phyloP scores from a whole-genome alignment of 2,888 invertebrate genomes.

The Dendrolimus houi region DNA sequence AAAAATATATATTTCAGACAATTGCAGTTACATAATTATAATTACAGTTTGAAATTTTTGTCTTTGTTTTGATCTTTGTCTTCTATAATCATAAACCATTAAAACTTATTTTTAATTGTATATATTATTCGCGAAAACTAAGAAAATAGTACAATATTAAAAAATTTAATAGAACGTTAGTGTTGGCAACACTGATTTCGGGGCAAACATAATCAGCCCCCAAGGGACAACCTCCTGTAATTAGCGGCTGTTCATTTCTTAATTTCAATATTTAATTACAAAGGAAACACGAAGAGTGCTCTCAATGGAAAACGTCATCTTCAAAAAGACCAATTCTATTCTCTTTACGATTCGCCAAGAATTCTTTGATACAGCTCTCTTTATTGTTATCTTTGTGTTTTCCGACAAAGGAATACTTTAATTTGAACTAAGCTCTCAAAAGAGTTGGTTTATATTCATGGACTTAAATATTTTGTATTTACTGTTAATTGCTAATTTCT shows the following conservation, averaged over 20 bases:
- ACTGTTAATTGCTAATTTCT: constrained; percentile 12
- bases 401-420: constrained; percentile 46
- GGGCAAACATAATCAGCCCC: constrained; percentile 58
- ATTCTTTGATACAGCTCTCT: constrained; percentile 52
- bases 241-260: constrained; percentile 78
- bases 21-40: too few relatives aligned
- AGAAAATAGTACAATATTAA: too few relatives aligned
- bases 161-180: not conserved
- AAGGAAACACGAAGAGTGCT: constrained; percentile 75
- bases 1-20: too few relatives aligned
- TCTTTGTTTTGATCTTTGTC: too few relatives aligned
- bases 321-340: constrained; percentile 65
- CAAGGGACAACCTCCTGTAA: constrained; percentile 75
- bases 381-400: constrained; percentile 47
- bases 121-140: too few relatives aligned
- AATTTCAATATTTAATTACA: constrained; percentile 79
- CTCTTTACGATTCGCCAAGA: constrained; percentile 59
- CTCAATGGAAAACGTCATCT: constrained; percentile 65
- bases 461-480: constrained; percentile 2
- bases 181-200: not conserved
- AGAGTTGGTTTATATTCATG: constrained; percentile 1
- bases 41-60: too few relatives aligned
- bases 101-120: too few relatives aligned
- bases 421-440: constrained; percentile 21
- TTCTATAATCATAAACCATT: too few relatives aligned